phyloP scores from a whole-genome alignment of 1,140 invertebrate species.

The Meloidogyne hapla region DNA sequence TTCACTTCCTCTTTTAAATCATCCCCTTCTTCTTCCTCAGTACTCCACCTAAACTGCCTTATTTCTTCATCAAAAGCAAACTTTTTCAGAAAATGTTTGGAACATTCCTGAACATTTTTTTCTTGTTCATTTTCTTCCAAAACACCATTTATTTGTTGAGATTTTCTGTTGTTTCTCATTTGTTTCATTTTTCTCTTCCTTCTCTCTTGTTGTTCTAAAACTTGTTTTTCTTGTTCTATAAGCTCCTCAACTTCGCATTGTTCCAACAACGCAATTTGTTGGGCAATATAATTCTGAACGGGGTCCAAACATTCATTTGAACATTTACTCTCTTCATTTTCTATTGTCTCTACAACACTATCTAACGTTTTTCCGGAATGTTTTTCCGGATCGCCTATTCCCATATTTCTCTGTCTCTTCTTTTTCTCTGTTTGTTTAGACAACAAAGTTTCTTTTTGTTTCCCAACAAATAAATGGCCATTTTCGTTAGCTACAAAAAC shows the following conservation, averaged over 20 bases:
- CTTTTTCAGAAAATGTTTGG: not conserved
- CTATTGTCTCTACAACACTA: not conserved
- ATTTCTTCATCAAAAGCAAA: conserved; percentile 33
- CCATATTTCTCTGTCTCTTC: not conserved
- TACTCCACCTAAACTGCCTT: conserved; percentile 13
- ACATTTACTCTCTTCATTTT: not conserved
- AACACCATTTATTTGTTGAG: not conserved
- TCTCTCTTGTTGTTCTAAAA: not conserved
- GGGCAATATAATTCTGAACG: conserved; percentile 19
- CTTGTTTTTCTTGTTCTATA: not conserved
- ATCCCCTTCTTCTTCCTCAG: not conserved
- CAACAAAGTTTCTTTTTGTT: not conserved
- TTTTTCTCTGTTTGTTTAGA: not conserved
- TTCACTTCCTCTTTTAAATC: not conserved
- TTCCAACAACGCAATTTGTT: conserved; percentile 22
- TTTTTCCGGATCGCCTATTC: not conserved
- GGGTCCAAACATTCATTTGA: not conserved
- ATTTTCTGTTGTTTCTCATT: not conserved
- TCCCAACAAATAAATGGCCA: not conserved
- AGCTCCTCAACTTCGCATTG: not conserved
- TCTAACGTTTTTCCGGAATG: not conserved
- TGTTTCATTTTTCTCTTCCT: not conserved
- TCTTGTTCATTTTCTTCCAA: not conserved
- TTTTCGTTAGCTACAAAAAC: not conserved
- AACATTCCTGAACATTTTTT: not conserved